A percentile compares a stretch with the other conserved stretches of the same genome.
Evolutionary conservation across 1,140 invertebrate species (phyloP).

Genomic region (Cyphomyrmex costatus): DNA sequence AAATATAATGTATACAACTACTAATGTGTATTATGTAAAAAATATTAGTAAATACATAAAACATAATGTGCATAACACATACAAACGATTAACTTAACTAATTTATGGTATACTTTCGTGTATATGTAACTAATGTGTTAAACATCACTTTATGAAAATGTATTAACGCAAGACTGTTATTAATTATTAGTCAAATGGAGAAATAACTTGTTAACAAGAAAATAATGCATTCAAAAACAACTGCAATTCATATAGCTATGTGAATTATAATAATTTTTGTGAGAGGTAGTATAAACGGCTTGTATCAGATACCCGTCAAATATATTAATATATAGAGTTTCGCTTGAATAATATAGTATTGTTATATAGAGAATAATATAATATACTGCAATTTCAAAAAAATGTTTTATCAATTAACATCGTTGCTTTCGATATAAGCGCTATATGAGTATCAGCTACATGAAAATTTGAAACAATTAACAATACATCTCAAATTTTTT

Average conservation of each 20-base stretch:
- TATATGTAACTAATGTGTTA: slow-evolving; percentile 21
- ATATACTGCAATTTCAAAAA: neutral
- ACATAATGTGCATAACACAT: slow-evolving; percentile 50
- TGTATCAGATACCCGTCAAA: slow-evolving; percentile 75
- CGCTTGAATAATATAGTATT: neutral
- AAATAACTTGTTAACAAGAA: slow-evolving; percentile 33
- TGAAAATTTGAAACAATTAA: neutral
- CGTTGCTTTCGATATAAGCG: slow-evolving; percentile 26
- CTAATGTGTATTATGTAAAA: slow-evolving; percentile 37
- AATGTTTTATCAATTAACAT: slow-evolving; percentile 24
- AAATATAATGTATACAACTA: slow-evolving; percentile 27
- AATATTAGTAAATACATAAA: slow-evolving; percentile 59
- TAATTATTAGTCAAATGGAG: slow-evolving; percentile 50
- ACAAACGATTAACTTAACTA: slow-evolving; percentile 44
- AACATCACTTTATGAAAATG: slow-evolving; percentile 3
- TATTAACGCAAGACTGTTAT: slow-evolving; percentile 39
- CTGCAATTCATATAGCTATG: slow-evolving; percentile 30
- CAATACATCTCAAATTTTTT: neutral
- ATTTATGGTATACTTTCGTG: slow-evolving; percentile 10
- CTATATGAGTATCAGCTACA: slow-evolving; percentile 35
- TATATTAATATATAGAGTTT: slow-evolving; percentile 18
- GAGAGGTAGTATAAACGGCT: slow-evolving; percentile 8
- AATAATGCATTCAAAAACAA: slow-evolving; percentile 55
- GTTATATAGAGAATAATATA: neutral
- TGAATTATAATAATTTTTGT: slow-evolving; percentile 11